Evolutionary conservation across 64 coral and sea anemone species (phyloP).

Genomic region (Dendrophyllia cribrosa): DNA sequence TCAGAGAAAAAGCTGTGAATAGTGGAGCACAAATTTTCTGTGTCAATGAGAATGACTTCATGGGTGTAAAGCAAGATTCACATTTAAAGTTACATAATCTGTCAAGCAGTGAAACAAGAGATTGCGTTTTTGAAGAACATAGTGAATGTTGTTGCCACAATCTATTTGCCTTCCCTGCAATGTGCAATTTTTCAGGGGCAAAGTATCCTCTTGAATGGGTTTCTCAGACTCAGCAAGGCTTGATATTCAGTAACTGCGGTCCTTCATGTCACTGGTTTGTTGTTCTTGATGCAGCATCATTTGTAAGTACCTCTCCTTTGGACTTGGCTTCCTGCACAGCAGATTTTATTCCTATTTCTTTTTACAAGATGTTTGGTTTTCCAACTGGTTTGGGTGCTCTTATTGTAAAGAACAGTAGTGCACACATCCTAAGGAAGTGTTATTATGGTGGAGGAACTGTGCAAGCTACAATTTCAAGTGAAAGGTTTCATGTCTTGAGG

Average conservation of each 20-base stretch:
- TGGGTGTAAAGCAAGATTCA: neutral
- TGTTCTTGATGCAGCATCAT: constrained; percentile 93
- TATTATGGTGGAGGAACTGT: constrained; percentile 99
- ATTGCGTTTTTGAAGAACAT: neutral
- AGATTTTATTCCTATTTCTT: constrained; percentile 95
- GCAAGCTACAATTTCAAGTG: constrained; percentile 78
- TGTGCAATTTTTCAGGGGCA: constrained; percentile 95
- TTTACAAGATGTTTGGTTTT: constrained; percentile 99
- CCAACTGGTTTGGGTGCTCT: constrained; percentile 96
- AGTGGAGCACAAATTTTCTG: constrained; percentile 68
- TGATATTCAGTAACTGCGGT: constrained; percentile 7
- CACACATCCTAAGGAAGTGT: constrained; percentile 56
- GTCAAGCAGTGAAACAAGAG: neutral
- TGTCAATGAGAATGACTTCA: constrained; percentile 60
- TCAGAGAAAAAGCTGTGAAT: constrained; percentile 78
- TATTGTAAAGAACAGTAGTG: constrained; percentile 77
- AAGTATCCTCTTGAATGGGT: constrained; percentile 92
- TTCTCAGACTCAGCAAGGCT: constrained; percentile 43
- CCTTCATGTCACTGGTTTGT: constrained; percentile 74
- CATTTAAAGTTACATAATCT: neutral
- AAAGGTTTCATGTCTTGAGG: constrained; percentile 77
- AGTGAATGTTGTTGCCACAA: constrained; percentile 15
- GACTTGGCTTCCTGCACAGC: constrained; percentile 66
- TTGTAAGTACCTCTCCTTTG: constrained; percentile 88
- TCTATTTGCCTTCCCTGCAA: constrained; percentile 94